These are phyloP conservation scores for Protosalanx chinensis DNA, from an alignment of 2,797 vertebrate genomes.

Conservation along the genomic window DNA sequence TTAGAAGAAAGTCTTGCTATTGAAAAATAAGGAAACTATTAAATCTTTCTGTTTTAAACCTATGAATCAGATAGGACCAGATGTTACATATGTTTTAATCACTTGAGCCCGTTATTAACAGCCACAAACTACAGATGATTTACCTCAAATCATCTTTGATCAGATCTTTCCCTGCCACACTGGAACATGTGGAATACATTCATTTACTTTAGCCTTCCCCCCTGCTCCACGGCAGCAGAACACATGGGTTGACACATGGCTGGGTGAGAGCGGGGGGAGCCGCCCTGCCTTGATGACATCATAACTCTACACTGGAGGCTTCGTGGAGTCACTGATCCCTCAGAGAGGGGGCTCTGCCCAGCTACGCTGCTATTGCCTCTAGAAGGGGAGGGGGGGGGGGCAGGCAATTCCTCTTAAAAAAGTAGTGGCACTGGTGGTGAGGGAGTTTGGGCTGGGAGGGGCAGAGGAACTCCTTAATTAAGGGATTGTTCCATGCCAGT, in stretches of 20 bases:
- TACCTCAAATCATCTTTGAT: constrained; percentile 12
- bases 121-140: no score
- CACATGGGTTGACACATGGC: constrained; percentile 44
- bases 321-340: constrained; percentile 31
- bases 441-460: constrained; percentile 27
- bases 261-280: constrained; percentile 38
- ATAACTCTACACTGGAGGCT: constrained; percentile 45
- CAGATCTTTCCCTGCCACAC: constrained; percentile 12
- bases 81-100: neutral
- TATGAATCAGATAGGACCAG: neutral
- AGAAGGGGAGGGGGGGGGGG: constrained; percentile 21
- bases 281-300: constrained; percentile 60
- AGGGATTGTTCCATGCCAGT: constrained; percentile 63
- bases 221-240: constrained; percentile 21
- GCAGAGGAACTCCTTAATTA: constrained; percentile 72
- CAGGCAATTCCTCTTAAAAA: constrained; percentile 66
- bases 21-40: no score
- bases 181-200: constrained; percentile 32
- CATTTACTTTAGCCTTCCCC: constrained; percentile 29
- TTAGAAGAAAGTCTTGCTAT: no score
- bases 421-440: constrained; percentile 47
- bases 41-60: no score
- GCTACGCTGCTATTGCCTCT: constrained; percentile 60
- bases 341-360: constrained; percentile 15
- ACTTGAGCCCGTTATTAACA: no score